These are phyloP conservation scores for Dendrocincla tyrannina DNA, from an alignment of 2,797 vertebrate genomes.

Conservation along the genomic window DNA sequence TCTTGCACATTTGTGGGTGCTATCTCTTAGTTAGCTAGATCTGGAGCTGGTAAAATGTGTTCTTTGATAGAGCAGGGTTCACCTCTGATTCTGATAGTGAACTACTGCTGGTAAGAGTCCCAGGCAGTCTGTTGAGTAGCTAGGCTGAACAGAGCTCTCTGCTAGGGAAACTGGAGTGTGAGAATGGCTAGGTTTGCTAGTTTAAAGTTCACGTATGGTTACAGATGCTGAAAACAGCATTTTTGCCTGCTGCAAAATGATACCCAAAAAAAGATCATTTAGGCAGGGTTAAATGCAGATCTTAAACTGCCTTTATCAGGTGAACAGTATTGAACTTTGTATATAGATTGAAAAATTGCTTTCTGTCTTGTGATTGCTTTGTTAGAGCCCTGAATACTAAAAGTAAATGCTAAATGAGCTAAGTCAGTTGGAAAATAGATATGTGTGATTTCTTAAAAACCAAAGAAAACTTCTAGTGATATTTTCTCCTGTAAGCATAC, in stretches of 20 bases:
- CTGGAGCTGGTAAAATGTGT: neutral
- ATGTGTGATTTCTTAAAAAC: neutral
- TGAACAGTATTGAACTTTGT: neutral
- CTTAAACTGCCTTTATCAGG: neutral
- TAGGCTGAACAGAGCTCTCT: neutral
- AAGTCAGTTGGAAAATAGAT: neutral
- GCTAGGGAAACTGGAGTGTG: neutral
- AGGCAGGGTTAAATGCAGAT: neutral
- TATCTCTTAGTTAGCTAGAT: neutral
- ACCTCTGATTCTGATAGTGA: neutral
- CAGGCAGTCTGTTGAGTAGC: neutral
- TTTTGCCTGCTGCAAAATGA: neutral
- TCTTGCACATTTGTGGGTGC: accelerated
- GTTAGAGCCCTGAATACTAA: neutral
- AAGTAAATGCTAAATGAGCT: neutral
- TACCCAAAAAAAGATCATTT: neutral
- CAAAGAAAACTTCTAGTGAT: neutral
- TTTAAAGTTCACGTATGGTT: neutral
- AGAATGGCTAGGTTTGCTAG: neutral
- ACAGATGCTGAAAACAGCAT: neutral
- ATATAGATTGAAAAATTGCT: neutral
- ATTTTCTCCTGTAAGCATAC: neutral
- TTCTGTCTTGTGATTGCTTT: neutral
- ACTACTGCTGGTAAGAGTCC: neutral
- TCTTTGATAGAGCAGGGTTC: neutral